These are phyloP conservation scores for Cheilosia impressa DNA, from an alignment of 2,888 invertebrate species.

Conservation along the genomic window DNA sequence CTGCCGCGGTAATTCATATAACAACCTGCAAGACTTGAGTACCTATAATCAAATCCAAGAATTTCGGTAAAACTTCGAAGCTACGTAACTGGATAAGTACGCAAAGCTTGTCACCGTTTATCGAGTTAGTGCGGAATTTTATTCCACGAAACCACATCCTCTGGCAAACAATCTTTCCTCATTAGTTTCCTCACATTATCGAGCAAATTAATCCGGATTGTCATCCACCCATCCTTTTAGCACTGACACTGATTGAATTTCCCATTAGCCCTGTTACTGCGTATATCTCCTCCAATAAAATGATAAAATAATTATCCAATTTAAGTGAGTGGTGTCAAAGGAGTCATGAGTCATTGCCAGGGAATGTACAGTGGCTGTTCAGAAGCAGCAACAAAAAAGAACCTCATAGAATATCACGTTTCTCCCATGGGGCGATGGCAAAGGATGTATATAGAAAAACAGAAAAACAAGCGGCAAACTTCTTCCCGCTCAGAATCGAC, in stretches of 20 bases:
- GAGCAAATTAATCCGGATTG: constrained; percentile 21
- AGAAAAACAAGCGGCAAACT: constrained; percentile 3
- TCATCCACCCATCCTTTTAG: constrained; percentile 8
- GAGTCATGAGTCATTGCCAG: constrained; percentile 42
- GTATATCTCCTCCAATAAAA: constrained; percentile 45
- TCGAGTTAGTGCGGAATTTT: constrained; percentile 17
- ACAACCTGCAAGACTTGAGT: no score
- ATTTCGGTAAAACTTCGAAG: no score
- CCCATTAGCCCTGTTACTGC: constrained; percentile 27
- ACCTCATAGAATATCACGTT: constrained; percentile 19
- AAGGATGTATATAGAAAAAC: not conserved
- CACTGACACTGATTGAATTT: constrained; percentile 50
- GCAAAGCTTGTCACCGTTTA: not conserved
- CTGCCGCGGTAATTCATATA: no score
- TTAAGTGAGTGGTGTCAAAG: constrained; percentile 49
- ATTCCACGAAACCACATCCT: constrained; percentile 2
- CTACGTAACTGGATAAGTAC: not conserved
- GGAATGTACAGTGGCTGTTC: not conserved
- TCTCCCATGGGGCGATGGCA: constrained; percentile 3
- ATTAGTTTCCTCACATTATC: constrained; percentile 28
- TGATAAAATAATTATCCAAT: constrained; percentile 63
- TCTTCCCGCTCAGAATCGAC: not conserved
- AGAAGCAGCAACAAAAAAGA: not conserved
- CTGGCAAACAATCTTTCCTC: not conserved
- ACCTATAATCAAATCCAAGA: no score